A percentile compares a stretch with the other conserved stretches of the same genome.
These are phyloP conservation scores for Macrochelys suwanniensis DNA, from an alignment of 2,797 vertebrate genomes.

Conservation along the genomic window DNA sequence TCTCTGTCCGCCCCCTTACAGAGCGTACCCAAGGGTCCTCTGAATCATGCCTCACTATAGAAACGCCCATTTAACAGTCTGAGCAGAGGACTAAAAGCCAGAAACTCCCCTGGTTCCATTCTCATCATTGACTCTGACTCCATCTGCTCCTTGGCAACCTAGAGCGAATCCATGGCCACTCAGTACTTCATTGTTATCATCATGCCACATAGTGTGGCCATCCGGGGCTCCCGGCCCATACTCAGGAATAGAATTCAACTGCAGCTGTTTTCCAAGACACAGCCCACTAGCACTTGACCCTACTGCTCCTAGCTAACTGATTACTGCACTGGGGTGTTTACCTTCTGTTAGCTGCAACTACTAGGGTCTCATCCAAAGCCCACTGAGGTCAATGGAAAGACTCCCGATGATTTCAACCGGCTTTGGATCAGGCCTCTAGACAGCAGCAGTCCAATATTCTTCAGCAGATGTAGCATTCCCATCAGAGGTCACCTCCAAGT, in stretches of 20 bases:
- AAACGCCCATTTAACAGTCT: too few relatives aligned
- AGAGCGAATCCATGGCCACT: background rate
- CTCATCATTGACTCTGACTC: background rate
- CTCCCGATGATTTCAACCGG: too few relatives aligned
- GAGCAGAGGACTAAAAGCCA: background rate
- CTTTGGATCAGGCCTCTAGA: background rate
- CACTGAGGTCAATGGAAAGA: background rate
- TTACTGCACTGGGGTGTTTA: background rate
- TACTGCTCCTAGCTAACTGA: background rate
- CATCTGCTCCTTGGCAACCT: background rate
- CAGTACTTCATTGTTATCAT: background rate
- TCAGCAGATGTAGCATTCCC: background rate
- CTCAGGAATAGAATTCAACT: background rate
- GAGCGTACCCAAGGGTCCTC: too few relatives aligned
- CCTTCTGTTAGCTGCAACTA: background rate
- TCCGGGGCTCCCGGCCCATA: too few relatives aligned
- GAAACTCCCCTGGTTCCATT: background rate
- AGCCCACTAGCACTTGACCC: background rate
- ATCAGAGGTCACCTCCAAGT: background rate
- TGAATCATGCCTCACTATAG: too few relatives aligned
- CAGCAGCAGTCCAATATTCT: background rate
- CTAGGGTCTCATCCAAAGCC: too few relatives aligned
- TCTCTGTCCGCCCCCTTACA: too few relatives aligned
- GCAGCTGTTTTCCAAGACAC: background rate
- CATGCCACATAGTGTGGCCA: too few relatives aligned